A percentile compares a stretch with the other conserved stretches of the same genome.
These are phyloP conservation scores for Mastomys coucha DNA, from an alignment of 2,113 vertebrate genomes.

Conservation along the genomic window DNA sequence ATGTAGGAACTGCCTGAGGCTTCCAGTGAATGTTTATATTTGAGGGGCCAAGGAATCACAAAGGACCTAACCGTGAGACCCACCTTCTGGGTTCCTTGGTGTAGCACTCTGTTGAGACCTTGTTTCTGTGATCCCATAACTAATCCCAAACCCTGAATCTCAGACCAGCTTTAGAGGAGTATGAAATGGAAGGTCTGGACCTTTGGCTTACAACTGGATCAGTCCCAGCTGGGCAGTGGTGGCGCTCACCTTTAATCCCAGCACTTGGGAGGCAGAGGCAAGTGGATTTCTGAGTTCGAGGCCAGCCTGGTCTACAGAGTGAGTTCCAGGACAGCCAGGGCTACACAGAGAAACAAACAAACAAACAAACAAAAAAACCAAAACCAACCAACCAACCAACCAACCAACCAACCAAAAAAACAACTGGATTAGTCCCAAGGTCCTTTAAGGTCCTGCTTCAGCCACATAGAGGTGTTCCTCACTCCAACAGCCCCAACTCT, in stretches of 20 bases:
- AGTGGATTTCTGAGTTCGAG: no score
- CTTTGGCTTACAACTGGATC: neutral
- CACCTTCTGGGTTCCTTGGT: neutral
- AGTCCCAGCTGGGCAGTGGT: no score
- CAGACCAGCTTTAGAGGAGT: neutral
- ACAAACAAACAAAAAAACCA: no score
- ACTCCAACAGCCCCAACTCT: neutral
- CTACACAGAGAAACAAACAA: no score
- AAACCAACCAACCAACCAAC: no score
- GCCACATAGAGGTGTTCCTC: neutral
- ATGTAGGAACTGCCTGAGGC: neutral
- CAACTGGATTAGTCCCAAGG: neutral
- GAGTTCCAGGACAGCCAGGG: no score
- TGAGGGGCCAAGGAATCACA: neutral
- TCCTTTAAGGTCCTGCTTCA: neutral
- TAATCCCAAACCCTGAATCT: neutral
- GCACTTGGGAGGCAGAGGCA: no score
- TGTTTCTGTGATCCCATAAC: neutral
- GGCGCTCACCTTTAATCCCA: no score
- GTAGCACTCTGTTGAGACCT: neutral
- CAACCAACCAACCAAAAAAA: no score
- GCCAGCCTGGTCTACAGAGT: no score
- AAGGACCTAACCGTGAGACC: neutral
- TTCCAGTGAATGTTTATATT: neutral
- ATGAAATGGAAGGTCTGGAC: neutral